phyloP scores from a whole-genome alignment of 2,113 vertebrate species.

The Scytalopus superciliaris region DNA sequence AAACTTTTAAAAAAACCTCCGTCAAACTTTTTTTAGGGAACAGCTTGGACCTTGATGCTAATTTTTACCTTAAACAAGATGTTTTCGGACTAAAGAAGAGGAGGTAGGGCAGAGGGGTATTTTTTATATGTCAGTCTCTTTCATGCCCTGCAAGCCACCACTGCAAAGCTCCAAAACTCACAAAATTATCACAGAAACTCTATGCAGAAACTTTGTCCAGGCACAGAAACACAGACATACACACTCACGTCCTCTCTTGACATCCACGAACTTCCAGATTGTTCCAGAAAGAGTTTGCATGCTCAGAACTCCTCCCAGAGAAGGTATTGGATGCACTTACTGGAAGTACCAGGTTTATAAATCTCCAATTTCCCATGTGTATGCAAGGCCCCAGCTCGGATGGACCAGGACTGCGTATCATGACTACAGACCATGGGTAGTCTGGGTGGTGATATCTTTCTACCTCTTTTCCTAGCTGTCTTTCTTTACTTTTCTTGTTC shows the following conservation, averaged over 20 bases:
- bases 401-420: fast-evolving
- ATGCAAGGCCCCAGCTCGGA: fast-evolving
- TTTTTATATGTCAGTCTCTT: neutral
- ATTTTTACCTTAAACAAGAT: neutral
- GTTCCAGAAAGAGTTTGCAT: neutral
- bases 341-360: neutral
- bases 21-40: neutral
- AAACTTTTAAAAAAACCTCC: neutral
- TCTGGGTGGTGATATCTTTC: neutral
- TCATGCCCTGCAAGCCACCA: neutral
- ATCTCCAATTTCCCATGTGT: fast-evolving
- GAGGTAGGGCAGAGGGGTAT: fast-evolving
- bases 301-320: neutral
- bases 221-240: neutral
- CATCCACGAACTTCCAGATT: neutral
- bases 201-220: neutral
- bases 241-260: too few relatives aligned
- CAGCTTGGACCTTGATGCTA: fast-evolving
- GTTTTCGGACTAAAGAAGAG: neutral
- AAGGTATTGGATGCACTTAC: neutral
- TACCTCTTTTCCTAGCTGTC: neutral
- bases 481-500: neutral
- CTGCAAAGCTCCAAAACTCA: neutral
- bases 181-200: neutral
- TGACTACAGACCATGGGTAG: too few relatives aligned